A percentile compares a stretch with the other conserved stretches of the same genome.
Conservation (phyloP, 2,888 invertebrate genomes). For the Agonum fuliginosum region DNA sequence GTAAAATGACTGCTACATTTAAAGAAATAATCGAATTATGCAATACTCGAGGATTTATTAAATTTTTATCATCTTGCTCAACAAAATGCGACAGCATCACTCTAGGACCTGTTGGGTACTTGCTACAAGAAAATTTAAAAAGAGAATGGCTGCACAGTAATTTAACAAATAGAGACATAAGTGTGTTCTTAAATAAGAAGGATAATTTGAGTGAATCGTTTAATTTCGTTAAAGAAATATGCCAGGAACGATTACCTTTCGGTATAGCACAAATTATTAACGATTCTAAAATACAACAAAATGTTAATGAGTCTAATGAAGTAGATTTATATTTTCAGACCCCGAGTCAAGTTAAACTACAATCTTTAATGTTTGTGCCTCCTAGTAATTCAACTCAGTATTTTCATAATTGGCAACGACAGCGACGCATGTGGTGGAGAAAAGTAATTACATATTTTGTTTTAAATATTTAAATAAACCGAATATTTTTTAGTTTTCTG, state of each 20-base stretch:
- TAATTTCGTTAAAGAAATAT: slow-evolving; percentile 69
- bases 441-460: slow-evolving; percentile 74
- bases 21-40: slow-evolving; percentile 61
- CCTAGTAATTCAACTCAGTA: slow-evolving; percentile 76
- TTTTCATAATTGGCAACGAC: slow-evolving; percentile 85
- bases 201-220: slow-evolving; percentile 67
- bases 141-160: slow-evolving; percentile 75
- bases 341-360: slow-evolving; percentile 65
- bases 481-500: slow-evolving; percentile 75
- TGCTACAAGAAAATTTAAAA: slow-evolving; percentile 75
- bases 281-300: slow-evolving; percentile 4
- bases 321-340: slow-evolving; percentile 52
- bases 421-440: slow-evolving; percentile 91
- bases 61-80: slow-evolving; percentile 22
- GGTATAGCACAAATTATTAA: slow-evolving; percentile 71
- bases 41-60: slow-evolving; percentile 63
- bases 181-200: slow-evolving; percentile 71
- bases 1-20: slow-evolving; percentile 45
- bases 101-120: slow-evolving; percentile 47
- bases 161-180: slow-evolving; percentile 73
- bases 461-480: slow-evolving; percentile 7
- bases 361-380: slow-evolving; percentile 73
- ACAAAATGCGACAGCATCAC: slow-evolving; percentile 42
- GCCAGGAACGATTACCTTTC: slow-evolving; percentile 71
- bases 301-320: slow-evolving; percentile 30